phyloP scores from a whole-genome alignment of 2,888 invertebrate species.

The Dromius quadrimaculatus region DNA sequence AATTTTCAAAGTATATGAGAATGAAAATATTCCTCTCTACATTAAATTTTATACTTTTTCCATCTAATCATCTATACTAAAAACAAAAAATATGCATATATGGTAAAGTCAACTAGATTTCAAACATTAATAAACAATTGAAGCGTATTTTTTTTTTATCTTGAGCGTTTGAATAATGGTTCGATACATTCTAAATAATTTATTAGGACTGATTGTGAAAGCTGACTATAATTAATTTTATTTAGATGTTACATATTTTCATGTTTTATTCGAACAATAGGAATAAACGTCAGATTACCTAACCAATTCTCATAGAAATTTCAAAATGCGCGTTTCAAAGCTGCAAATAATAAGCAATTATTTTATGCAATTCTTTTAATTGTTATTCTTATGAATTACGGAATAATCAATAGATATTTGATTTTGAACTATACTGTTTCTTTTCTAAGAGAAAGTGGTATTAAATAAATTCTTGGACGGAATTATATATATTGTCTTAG shows the following conservation, averaged over 20 bases:
- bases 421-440: not conserved
- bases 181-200: constrained; percentile 30
- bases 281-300: constrained; percentile 40
- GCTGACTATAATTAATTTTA: constrained; percentile 32
- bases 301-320: constrained; percentile 49
- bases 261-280: constrained; percentile 42
- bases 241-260: constrained; percentile 38
- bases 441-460: constrained; percentile 31
- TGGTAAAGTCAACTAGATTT: no score
- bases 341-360: constrained; percentile 45
- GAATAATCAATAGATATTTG: constrained; percentile 45
- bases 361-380: constrained; percentile 46
- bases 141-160: constrained; percentile 4
- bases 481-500: constrained; percentile 4
- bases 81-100: no score
- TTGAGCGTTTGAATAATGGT: constrained; percentile 5
- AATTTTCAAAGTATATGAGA: no score
- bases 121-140: no score
- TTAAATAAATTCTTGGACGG: constrained; percentile 11
- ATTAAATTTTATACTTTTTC: no score
- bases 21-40: no score
- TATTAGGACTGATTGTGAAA: constrained; percentile 41
- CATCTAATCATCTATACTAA: no score
- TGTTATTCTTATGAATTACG: constrained; percentile 32
- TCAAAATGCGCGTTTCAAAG: constrained; percentile 42